Conservation (phyloP, 1,140 invertebrate species). For the Pseudomyrmex sp. region DNA sequence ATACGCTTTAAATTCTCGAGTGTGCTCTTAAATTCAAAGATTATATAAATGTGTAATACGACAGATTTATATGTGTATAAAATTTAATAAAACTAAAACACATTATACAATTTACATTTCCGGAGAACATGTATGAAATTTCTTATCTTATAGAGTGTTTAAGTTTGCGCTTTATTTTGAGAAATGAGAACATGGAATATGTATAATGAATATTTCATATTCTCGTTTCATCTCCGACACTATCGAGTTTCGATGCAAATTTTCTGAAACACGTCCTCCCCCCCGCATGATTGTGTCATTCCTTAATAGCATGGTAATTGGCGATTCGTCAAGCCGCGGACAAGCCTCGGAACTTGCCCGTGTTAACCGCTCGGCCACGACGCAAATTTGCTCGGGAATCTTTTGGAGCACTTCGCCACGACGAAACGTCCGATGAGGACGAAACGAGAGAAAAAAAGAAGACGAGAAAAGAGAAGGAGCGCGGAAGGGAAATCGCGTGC, state of each 20-base stretch:
- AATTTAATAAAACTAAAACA: neutral
- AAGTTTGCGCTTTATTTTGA: constrained; percentile 21
- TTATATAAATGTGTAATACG: neutral
- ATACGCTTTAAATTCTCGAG: neutral
- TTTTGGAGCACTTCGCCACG: constrained; percentile 60
- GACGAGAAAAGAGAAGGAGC: neutral
- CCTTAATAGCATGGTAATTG: constrained; percentile 56
- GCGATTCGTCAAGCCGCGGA: constrained; percentile 58
- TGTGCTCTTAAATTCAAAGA: neutral
- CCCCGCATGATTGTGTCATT: constrained; percentile 38
- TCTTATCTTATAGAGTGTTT: constrained; percentile 17
- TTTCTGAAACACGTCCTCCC: constrained; percentile 23
- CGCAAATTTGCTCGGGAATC: constrained; percentile 46
- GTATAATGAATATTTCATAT: constrained; percentile 9
- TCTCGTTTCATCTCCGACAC: constrained; percentile 18
- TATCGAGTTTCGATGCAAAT: constrained; percentile 27
- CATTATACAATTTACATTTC: neutral
- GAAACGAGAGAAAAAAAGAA: constrained; percentile 57
- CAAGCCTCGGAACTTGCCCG: constrained; percentile 64
- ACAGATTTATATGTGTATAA: neutral
- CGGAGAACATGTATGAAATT: neutral
- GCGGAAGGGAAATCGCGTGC: constrained; percentile 5
- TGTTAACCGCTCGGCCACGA: constrained; percentile 63
- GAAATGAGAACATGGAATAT: constrained; percentile 1
- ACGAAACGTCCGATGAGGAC: constrained; percentile 68